Evolutionary conservation across 1,140 invertebrate species (phyloP), one percentile per base, ranked within the genome.

Genomic region (Colletes gigas): DNA sequence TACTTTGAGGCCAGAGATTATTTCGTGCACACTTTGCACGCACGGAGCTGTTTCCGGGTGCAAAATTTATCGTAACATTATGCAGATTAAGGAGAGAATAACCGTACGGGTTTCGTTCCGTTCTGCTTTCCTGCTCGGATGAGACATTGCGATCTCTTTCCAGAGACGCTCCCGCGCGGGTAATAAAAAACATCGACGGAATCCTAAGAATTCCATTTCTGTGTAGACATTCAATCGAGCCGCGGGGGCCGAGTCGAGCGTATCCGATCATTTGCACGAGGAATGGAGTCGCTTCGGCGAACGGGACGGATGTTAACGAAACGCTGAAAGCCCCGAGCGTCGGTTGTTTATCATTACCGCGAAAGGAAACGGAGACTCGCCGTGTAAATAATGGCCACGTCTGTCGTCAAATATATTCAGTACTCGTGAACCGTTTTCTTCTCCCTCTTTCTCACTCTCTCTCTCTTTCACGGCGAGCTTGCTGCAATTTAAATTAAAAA

Each of bases 401-500:
- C 77, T 57, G 60, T 73, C 70, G 77, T 47, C 60, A 79, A 79
- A 79, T 79, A 79, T 79, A 79, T 73, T 52, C 60, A 79, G 69
- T 71, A 30, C 77, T 73, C 60, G 60, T n/a, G 19, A 30, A 41
- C 50, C 6, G 41, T 8, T 17, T 21, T 4, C 39, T 21, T 15
- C 41, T 14, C 77, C 10, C 50, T 50, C 50, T 10, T 12, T 50
- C 50, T 12, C 50, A 1, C 44, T 47, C 44, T 15, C 41, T 14
- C 77, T 10, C 47, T 50, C 10, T 50, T 12, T 50, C 4, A 12
- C 50, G 15, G 8, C 9, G 14, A 19, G 15, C 10, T 65, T 39
- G 19, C n/a, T 15, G 77, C 60, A 79, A 72, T 73, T 65, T 79
- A 79, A 79, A 79, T 79, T 79, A 79, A 79, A 79, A 79, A 66